A percentile compares a stretch with the other conserved stretches of the same genome.
Conservation (phyloP, 2,113 vertebrate species). For the Pitta sordida region DNA sequence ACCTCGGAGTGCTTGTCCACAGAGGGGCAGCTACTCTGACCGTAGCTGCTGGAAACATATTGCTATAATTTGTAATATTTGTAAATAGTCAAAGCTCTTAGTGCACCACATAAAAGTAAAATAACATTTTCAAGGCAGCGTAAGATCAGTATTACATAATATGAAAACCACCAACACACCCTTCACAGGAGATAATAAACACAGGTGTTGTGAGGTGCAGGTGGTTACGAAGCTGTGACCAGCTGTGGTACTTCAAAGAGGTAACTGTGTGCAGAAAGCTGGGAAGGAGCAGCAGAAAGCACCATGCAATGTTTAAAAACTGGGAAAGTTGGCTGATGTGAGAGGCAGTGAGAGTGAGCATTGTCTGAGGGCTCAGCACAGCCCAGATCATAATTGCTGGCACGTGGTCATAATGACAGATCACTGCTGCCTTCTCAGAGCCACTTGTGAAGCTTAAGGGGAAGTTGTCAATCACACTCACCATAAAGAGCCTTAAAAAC, state of each 20-base stretch:
- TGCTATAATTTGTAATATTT: background rate
- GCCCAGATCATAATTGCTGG: background rate
- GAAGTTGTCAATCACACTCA: background rate
- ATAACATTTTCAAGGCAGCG: background rate
- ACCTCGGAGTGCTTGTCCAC: accelerated
- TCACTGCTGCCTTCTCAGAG: background rate
- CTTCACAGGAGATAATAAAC: background rate
- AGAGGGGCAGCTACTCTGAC: background rate
- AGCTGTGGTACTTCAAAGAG: background rate
- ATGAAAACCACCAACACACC: background rate
- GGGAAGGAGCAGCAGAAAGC: background rate
- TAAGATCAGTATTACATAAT: background rate
- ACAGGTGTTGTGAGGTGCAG: background rate
- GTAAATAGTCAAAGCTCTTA: background rate
- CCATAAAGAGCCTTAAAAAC: background rate
- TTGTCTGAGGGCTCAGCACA: background rate
- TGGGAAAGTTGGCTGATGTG: background rate
- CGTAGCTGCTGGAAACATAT: background rate
- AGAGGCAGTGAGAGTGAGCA: background rate
- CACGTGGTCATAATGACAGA: background rate
- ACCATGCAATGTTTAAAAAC: background rate
- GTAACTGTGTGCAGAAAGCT: background rate
- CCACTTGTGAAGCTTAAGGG: background rate
- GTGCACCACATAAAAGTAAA: background rate
- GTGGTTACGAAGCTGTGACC: background rate